Base-by-base conservation (phyloP, 1,140 invertebrate genomes). In the Bombus balteatus region DNA sequence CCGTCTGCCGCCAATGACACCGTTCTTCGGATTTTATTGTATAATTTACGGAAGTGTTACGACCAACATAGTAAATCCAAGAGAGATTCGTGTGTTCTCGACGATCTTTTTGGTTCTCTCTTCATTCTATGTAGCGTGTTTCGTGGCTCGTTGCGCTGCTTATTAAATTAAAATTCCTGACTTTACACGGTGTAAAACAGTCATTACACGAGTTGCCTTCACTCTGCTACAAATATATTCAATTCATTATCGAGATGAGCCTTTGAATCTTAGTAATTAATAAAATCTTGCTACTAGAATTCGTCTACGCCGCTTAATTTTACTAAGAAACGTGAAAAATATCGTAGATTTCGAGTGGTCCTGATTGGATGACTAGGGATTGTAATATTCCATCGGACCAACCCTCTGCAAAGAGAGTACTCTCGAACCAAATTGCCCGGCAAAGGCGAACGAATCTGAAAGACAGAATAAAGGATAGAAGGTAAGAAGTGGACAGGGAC, bases 201-300 rank as follows among this genome's bases (percentile, higher is more conserved):
- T 12, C 39, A 34, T 66, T 66, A 68, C 41, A 28, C 39, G 22
- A 15, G 18, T 10, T 28, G 13, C 22, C 9, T 65, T 32, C 47
- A 10, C 43, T 28, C 66, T 34, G 32, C 70, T 74, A 57, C 77
- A 68, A 87, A 80, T 84, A 72, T 84, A 87, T 87, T 73, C 73
- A 39, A 83, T 80, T 80, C 59, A 47, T 85, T 85, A 87, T 76
- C 86, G 72, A 34, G 32, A 74, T 37, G 73, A 76, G 41, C 62
- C 62, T 34, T 70, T 83, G 34, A 47, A 37, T 68, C 15, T 28
- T 22, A 53, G 47, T 53, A 53, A 53, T 53, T 53, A 53, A 53
- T 22, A 3, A 22, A 22, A 1, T 53, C 47, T 22, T 22, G 47
- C 18, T 53, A 22, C 18, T 22, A 53, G 47, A 53, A 22, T 53